Conservation (phyloP, 2,888 invertebrate species). For the Cylindroiulus punctatus region DNA sequence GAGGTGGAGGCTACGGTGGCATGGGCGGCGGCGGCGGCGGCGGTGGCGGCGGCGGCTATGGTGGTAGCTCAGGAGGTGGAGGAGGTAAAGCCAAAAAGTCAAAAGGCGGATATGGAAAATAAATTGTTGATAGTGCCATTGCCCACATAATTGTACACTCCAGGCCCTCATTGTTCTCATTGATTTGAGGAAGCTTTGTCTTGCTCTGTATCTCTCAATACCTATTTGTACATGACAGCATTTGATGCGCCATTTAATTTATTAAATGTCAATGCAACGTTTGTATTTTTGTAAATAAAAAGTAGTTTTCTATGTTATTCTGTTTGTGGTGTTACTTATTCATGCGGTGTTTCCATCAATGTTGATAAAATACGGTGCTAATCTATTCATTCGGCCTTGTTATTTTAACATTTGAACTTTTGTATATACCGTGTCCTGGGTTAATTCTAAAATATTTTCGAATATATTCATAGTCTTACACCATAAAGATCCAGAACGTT, state of each 20-base stretch:
- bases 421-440: too few species aligned
- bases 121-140: constrained; percentile 15
- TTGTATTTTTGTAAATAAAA: constrained; percentile 32
- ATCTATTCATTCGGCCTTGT: too few species aligned
- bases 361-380: too few species aligned
- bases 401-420: too few species aligned
- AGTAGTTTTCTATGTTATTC: constrained; percentile 32
- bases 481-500: too few species aligned
- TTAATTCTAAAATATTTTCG: too few species aligned
- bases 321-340: neutral
- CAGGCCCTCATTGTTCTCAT: constrained; percentile 26
- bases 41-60: too few species aligned
- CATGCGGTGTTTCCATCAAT: too few species aligned
- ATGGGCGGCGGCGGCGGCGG: neutral
- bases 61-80: too few species aligned
- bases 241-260: constrained; percentile 25
- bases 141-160: neutral
- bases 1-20: neutral
- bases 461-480: too few species aligned
- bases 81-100: constrained; percentile 44
- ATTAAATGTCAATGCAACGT: constrained; percentile 18
- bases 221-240: constrained; percentile 25
- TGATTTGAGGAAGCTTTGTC: neutral
- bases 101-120: constrained; percentile 42
- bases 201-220: constrained; percentile 5